These are phyloP conservation scores for Lymantria dispar DNA, from an alignment of 2,888 invertebrate genomes.

Conservation along the genomic window DNA sequence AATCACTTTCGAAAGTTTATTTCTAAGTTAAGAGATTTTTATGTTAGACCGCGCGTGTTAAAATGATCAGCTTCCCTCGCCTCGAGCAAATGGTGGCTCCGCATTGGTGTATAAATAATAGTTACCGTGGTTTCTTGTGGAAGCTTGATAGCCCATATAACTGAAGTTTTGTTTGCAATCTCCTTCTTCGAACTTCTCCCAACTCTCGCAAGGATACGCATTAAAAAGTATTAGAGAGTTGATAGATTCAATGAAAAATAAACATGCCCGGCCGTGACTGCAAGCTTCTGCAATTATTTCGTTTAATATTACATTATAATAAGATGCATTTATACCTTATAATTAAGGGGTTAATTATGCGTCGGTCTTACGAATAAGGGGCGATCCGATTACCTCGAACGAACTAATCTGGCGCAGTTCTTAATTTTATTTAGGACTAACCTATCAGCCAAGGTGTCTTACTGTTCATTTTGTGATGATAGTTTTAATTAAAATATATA, in stretches of 20 bases:
- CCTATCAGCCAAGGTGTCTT: too few relatives aligned
- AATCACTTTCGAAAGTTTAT: too few relatives aligned
- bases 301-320: not conserved
- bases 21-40: too few relatives aligned
- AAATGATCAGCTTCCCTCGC: constrained; percentile 3
- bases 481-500: too few relatives aligned
- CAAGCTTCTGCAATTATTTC: constrained; percentile 80
- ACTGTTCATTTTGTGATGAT: too few relatives aligned
- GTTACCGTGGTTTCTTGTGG: constrained; percentile 63
- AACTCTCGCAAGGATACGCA: constrained; percentile 80
- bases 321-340: too few relatives aligned
- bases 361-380: too few relatives aligned
- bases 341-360: too few relatives aligned
- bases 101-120: constrained; percentile 84
- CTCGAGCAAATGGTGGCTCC: constrained; percentile 78
- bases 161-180: constrained; percentile 55
- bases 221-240: constrained; percentile 74
- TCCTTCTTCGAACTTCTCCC: constrained; percentile 68
- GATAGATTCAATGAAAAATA: constrained; percentile 86
- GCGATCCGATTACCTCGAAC: too few relatives aligned
- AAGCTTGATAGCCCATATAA: constrained; percentile 81
- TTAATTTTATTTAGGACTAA: too few relatives aligned
- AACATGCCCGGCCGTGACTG: constrained; percentile 85
- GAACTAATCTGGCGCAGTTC: too few relatives aligned
- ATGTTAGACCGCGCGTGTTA: not conserved